Conservation (phyloP, 2,888 invertebrate species). For the Phengaris alcon region DNA sequence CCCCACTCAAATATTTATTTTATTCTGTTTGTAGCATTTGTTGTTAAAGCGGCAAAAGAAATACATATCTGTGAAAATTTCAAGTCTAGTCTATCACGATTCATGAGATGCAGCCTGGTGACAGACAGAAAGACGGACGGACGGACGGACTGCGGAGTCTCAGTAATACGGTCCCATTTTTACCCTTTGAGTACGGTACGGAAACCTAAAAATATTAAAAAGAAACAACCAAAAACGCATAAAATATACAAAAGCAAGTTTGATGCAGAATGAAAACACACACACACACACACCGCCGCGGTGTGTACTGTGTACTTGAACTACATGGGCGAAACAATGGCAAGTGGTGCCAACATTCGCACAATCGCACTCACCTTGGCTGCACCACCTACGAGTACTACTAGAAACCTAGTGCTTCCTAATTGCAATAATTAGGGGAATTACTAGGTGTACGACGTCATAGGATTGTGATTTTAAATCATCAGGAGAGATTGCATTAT, state of each 20-base stretch:
- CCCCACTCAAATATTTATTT: no score
- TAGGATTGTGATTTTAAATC: neutral
- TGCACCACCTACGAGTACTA: neutral
- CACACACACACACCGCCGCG: neutral
- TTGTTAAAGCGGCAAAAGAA: no score
- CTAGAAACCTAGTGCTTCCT: neutral
- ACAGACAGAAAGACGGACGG: no score
- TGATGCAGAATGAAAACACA: neutral
- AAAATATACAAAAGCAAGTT: neutral
- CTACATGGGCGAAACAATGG: slow-evolving; percentile 46
- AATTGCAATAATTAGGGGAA: neutral
- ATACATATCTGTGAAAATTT: no score
- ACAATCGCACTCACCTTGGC: slow-evolving; percentile 44
- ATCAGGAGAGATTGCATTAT: no score
- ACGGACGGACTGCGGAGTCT: no score
- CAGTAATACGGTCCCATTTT: no score
- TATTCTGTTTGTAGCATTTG: no score
- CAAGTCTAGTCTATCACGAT: no score
- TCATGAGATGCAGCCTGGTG: no score
- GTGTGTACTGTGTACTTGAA: slow-evolving; percentile 26
- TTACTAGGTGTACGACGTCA: neutral
- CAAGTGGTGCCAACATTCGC: slow-evolving; percentile 46
- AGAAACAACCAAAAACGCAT: neutral
- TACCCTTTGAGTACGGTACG: no score
- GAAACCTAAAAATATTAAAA: neutral